phyloP scores from a whole-genome alignment of 2,888 invertebrate genomes.

The Maniola hyperantus region DNA sequence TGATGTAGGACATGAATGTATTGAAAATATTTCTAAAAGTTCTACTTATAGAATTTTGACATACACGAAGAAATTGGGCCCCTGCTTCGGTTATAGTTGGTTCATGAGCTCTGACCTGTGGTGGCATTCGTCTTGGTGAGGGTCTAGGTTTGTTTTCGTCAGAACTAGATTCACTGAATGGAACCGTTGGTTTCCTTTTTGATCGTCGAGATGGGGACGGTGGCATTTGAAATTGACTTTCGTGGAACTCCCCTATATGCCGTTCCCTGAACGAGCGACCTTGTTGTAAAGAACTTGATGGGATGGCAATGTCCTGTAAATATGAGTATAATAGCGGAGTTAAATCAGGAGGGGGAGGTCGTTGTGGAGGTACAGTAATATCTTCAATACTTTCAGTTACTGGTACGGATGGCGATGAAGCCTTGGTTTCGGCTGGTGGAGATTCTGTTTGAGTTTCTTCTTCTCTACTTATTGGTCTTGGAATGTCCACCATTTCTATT shows the following conservation, averaged over 20 bases:
- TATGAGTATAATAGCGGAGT: conserved; percentile 78
- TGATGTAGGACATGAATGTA: conserved; percentile 84
- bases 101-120: conserved; percentile 77
- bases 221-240: conserved; percentile 63
- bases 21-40: conserved; percentile 87
- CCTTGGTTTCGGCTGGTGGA: conserved; percentile 37
- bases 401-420: conserved; percentile 45
- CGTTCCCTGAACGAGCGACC: conserved; percentile 66
- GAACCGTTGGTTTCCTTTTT: conserved; percentile 67
- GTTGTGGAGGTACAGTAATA: conserved; percentile 59
- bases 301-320: conserved; percentile 78
- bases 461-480: conserved; percentile 63
- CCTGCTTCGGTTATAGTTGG: conserved; percentile 87
- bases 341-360: conserved; percentile 76
- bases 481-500: conserved; percentile 47
- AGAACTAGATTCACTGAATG: conserved; percentile 76
- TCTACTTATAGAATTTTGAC: conserved; percentile 84
- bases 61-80: conserved; percentile 86
- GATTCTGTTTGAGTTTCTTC: conserved; percentile 73
- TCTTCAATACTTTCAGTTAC: conserved; percentile 54
- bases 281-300: conserved; percentile 75
- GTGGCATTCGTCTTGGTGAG: conserved; percentile 64
- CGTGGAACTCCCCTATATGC: conserved; percentile 62
- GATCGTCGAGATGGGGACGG: conserved; percentile 76
- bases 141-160: conserved; percentile 76